Evolutionary conservation across 2,113 vertebrate species (phyloP), one percentile per base, ranked within the genome.

Genomic region (Pangasianodon gigas): DNA sequence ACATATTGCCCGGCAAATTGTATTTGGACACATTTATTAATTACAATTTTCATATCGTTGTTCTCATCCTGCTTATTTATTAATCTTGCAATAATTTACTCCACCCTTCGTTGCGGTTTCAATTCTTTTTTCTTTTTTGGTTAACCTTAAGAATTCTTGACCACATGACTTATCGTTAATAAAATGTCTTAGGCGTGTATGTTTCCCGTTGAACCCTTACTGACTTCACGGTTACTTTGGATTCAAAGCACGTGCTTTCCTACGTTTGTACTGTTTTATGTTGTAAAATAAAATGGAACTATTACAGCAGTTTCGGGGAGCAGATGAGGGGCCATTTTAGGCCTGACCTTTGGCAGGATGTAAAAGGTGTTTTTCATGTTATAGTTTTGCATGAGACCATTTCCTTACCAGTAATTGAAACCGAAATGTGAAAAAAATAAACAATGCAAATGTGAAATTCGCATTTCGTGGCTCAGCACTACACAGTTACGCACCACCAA

Each of bases 341-440:
- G 9, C 29, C n/a, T 48, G 32, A 26, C 65, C 29, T 9, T 71
- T 65, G 48, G 65, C 29, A 71, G n/a, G 9, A 37, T 74, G 51
- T 74, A 44, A 56, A 75, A 87, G 95, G 94, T 93, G 96, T 92
- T 94, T 96, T 96, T 96, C 94, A 96, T 96, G 96, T 95, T 93
- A 95, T 56, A 77, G 84, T 92, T 92, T 93, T 91, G 91, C 87
- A 88, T 69, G 75, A 87, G 19, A 37, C 92, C 85, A 90, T 41
- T 19, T 74, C 80, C 80, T 41, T 86, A 56, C 69, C 92, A 85
- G 88, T 83, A 86, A 75, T 37, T 85, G 80, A 84, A 88, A 88
- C 54, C 9, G 81, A 77, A 88, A 90, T 79, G 11, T 52, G 44
- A 32, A 58, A 41, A 58, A 82, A 86, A 86, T 69, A 83, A 41